Conservation (phyloP, 1,140 invertebrate species). For the Archegozetes longisetosus region DNA sequence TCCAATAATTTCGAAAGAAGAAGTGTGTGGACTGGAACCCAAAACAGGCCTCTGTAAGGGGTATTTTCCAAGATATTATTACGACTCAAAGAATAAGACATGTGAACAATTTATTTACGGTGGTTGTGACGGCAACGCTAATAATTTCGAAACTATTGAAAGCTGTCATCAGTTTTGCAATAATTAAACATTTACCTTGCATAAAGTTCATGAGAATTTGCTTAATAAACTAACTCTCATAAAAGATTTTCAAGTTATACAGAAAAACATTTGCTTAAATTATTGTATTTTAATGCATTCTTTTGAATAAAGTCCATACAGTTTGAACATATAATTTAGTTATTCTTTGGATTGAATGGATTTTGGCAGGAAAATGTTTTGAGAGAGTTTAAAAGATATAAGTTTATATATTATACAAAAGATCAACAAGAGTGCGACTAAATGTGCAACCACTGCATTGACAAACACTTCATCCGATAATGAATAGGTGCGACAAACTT, state of each 20-base stretch:
- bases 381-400: too few species aligned
- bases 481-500: not conserved
- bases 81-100: slow-evolving; percentile 52
- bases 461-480: not conserved
- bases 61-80: slow-evolving; percentile 42
- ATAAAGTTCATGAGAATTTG: too few species aligned
- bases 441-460: not conserved
- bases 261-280: too few species aligned
- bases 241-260: too few species aligned
- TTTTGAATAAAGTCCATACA: too few species aligned
- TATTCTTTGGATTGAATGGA: too few species aligned
- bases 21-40: slow-evolving; percentile 11
- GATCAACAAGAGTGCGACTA: not conserved
- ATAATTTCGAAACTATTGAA: slow-evolving; percentile 59
- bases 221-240: too few species aligned
- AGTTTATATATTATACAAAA: too few species aligned
- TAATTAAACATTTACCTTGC: too few species aligned
- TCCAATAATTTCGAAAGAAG: slow-evolving; percentile 18
- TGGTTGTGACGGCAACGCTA: slow-evolving; percentile 67
- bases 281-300: too few species aligned
- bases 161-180: slow-evolving; percentile 37
- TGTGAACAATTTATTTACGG: slow-evolving; percentile 59
- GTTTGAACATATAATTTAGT: too few species aligned
- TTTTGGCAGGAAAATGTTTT: too few species aligned
- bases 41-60: slow-evolving; percentile 40